Base-by-base conservation (phyloP, 2,888 invertebrate species). In the Endomychus coccineus region DNA sequence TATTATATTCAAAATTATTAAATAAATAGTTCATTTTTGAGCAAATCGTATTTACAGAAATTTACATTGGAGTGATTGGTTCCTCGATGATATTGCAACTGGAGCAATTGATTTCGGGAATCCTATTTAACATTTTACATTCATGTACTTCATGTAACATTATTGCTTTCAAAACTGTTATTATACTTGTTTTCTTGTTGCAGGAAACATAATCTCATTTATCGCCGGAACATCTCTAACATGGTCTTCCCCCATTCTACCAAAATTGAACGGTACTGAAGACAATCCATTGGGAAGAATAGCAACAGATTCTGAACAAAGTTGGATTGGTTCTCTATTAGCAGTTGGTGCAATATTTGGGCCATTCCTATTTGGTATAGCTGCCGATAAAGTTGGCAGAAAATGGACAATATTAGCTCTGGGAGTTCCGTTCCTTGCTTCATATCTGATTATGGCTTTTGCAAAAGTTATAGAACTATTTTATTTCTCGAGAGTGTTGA, bases 321-420 rank as follows among this genome's bases (percentile, higher is more conserved):
- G 73, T 2, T 75, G 74, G 74, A 62, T 76, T 24, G 74, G 71
- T 1, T 71, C 71, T 0, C 56, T 72, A 19, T 49, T 71, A 9
- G 64, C 73, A 0, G 34, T 73, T 17, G 74, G 74, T 1, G 71
- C 74, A 1, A 62, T 66, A 2, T 41, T 70, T 61, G 84, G 85
- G 1, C 80, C 84, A 0, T 78, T 83, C 53, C 57, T 74, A n/a
- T 82, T 80, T 0, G 85, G 84, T 7, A 71, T 74, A 4, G 62
- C 75, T 2, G 77, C 80, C 0, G 77, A 81, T 31, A 74, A 65
- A 50, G 67, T 80, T 33, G 85, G 85, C 0, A 70, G 84, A 12
- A 85, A 83, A 64, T 74, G 73, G 68, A 75, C 80, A 0, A 64
- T 87, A 3, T 58, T 86, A 3, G 61, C 74, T 3, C 74, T 80